Percentiles rank a stretch among this genome's conserved stretches.
Evolutionary conservation across 1,140 invertebrate genomes (phyloP).

Genomic region (Calliopsis andreniformis): DNA sequence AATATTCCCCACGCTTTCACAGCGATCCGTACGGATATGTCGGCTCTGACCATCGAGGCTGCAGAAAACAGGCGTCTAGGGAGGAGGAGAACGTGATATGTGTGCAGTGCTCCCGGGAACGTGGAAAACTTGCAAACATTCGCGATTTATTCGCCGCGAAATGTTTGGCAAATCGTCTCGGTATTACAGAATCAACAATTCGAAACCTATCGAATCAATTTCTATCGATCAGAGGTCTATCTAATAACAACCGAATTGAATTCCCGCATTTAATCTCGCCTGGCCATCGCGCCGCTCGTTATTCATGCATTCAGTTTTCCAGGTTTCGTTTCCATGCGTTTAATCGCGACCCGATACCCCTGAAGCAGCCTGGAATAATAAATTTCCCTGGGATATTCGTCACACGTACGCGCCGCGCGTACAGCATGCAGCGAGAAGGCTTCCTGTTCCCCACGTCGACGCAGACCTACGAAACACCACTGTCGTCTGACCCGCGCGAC

Average conservation of each 20-base stretch:
- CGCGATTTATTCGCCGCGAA: background rate
- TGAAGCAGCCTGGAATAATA: slow-evolving; percentile 4
- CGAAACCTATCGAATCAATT: background rate
- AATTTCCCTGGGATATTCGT: slow-evolving; percentile 21
- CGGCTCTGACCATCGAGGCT: slow-evolving; percentile 1
- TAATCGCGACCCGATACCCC: slow-evolving; percentile 19
- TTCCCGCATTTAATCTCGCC: background rate
- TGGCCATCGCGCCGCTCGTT: background rate
- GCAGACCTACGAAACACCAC: background rate
- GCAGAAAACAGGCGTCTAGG: slow-evolving; percentile 18
- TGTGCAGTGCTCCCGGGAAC: background rate
- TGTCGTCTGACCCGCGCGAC: background rate
- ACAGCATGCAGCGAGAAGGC: background rate
- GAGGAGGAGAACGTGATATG: slow-evolving; percentile 9
- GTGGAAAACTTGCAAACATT: background rate
- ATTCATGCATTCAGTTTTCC: background rate
- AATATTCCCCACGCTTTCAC: background rate
- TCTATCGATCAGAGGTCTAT: background rate
- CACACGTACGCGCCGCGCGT: background rate
- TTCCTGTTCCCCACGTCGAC: background rate
- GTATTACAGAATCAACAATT: too few species aligned
- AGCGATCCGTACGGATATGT: too few species aligned
- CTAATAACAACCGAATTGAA: background rate
- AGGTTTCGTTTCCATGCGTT: background rate
- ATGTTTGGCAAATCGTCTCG: background rate